Evolutionary conservation across 1,140 invertebrate species (phyloP), one percentile per base, ranked within the genome.

Genomic region (Caenorhabditis latens): DNA sequence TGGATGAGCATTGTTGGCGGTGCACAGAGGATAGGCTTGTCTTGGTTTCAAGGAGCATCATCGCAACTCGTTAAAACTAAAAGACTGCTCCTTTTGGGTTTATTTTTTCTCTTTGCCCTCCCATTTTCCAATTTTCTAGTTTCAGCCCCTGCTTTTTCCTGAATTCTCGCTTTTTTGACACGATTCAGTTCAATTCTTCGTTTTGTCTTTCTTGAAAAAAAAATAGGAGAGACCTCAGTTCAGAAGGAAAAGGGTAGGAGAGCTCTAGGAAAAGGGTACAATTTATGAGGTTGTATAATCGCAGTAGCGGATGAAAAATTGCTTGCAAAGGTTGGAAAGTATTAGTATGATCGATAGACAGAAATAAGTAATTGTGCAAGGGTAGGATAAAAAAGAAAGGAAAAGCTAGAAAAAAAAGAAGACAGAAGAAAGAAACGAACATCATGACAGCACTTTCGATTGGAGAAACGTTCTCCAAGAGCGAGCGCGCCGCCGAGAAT

Each of bases 1-100:
- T 79, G 71, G 46, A 79, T 79, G 71, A 79, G 71, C 46, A 79
- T 79, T 79, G 71, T 79, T 79, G 46, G 42, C 40, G 65, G 61
- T 63, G 61, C 61, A 71, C 40, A 43, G 14, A 71, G 21, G 57
- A 46, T 19, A 43, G 11, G 65, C 11, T 4, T 21, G 24, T 63
- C 24, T 32, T 21, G 9, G 61, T 19, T 19, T 58, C 50, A 16
- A 58, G n/a, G 55, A 58, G 55, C n/a, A 21, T 58, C 19, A 8
- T 58, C 61, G 19, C 3, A 0, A 6, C 32, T 24, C 19, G 14
- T 32, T 32, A 63, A 63, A 40, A 63, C 61, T 63, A 24, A 32
- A 63, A 63, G 14, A n/a, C 55, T 7, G 55, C 55, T 58, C 55
- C n/a, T 58, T n/a, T 14, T n/a, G 55, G 55, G 13, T 58, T 58